Percentiles rank a stretch among this genome's conserved stretches.
These are phyloP conservation scores for Cosmorhoe ocellata DNA, from an alignment of 2,888 invertebrate species.

Conservation along the genomic window DNA sequence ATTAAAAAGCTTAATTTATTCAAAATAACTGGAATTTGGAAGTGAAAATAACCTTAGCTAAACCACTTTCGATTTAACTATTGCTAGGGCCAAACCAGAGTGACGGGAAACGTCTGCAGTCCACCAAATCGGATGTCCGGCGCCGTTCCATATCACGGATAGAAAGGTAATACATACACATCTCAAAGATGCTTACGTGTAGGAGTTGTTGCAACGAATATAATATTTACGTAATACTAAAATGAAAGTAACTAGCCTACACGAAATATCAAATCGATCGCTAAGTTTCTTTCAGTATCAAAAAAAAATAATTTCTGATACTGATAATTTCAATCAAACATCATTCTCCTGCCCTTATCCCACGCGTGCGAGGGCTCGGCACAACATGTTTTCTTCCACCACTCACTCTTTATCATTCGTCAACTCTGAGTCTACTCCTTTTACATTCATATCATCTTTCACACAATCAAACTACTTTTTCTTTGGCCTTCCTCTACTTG, in stretches of 20 bases:
- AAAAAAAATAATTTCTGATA: too few relatives aligned
- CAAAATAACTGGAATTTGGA: conserved; percentile 7
- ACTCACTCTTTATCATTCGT: too few relatives aligned
- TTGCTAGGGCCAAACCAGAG: conserved; percentile 18
- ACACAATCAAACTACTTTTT: too few relatives aligned
- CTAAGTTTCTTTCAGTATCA: too few relatives aligned
- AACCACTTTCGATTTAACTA: conserved; percentile 24
- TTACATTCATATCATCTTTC: too few relatives aligned
- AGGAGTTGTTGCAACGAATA: not conserved
- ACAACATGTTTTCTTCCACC: too few relatives aligned
- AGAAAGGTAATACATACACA: conserved; percentile 25
- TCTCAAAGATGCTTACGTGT: not conserved
- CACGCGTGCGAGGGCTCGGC: too few relatives aligned
- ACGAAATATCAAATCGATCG: too few relatives aligned
- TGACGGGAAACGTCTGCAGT: conserved; percentile 23
- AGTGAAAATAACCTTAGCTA: conserved; percentile 15
- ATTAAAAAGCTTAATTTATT: conserved; percentile 2
- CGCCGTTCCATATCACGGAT: conserved; percentile 16
- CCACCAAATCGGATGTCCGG: conserved; percentile 30
- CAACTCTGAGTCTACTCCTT: too few relatives aligned
- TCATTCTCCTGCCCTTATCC: too few relatives aligned
- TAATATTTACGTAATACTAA: not conserved
- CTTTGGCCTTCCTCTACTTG: too few relatives aligned
- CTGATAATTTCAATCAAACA: too few relatives aligned
- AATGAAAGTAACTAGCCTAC: not conserved